Percentiles rank a stretch among this genome's conserved stretches.
Conservation (phyloP, 2,888 invertebrate species). For the Limnephilus lunatus region DNA sequence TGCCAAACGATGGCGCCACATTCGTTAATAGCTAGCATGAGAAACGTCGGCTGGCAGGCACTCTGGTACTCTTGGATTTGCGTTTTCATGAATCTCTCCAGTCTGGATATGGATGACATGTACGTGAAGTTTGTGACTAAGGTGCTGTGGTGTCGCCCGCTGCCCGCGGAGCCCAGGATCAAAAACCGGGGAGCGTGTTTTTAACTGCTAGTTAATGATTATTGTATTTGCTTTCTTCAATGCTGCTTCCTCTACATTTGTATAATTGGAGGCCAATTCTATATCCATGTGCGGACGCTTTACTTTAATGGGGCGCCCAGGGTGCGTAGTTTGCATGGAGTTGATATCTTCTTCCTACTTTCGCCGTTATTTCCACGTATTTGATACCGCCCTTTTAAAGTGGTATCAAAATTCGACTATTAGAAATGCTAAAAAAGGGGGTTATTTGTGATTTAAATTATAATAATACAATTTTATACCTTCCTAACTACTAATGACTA, state of each 20-base stretch:
- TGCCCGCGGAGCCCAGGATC: no score
- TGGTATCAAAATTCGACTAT: neutral
- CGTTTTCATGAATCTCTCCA: no score
- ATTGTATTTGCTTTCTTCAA: neutral
- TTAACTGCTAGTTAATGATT: neutral
- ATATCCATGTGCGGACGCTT: neutral
- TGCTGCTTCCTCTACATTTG: neutral
- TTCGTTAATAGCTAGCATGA: no score
- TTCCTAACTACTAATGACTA: neutral
- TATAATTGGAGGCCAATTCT: neutral
- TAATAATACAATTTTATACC: neutral
- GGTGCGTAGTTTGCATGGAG: neutral
- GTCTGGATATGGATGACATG: no score
- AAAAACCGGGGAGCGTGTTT: no score
- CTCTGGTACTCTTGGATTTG: no score
- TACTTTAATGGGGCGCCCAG: neutral
- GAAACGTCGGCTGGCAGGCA: no score
- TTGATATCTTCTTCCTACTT: neutral
- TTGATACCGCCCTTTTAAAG: neutral
- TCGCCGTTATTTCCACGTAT: neutral
- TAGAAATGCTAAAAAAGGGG: neutral
- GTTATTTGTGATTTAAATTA: neutral
- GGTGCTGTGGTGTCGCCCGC: no score
- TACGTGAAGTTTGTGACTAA: no score
- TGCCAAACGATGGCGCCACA: no score